phyloP scores from a whole-genome alignment of 92 coral and sea anemone species.

The Chrysogorgia sp. region DNA sequence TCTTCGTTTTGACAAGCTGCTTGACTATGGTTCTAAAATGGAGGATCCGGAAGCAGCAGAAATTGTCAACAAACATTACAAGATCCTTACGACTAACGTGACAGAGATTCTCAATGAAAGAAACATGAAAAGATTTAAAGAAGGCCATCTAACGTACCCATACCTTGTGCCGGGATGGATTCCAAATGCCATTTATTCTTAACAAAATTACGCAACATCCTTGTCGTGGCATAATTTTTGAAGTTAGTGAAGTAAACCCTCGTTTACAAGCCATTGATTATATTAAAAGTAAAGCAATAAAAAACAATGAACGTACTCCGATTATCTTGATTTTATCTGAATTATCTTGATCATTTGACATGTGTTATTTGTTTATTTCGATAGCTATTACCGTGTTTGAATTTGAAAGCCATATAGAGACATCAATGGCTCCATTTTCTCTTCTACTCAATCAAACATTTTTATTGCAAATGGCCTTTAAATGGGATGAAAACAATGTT shows the following conservation, averaged over 20 bases:
- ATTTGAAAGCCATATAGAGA: too few species aligned
- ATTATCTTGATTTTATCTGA: too few species aligned
- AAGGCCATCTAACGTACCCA: slow-evolving; percentile 95
- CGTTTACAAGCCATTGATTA: background rate
- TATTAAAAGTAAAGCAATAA: background rate
- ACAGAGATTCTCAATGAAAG: slow-evolving; percentile 76
- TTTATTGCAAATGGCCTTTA: too few species aligned
- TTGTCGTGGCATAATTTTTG: background rate
- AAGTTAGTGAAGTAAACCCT: too few species aligned
- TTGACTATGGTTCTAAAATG: slow-evolving; percentile 79
- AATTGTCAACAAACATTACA: slow-evolving; percentile 72
- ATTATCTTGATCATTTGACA: too few species aligned
- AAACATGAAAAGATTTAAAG: slow-evolving; percentile 63
- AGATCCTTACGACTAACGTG: slow-evolving; percentile 54
- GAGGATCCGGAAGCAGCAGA: slow-evolving; percentile 59
- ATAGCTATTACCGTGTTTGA: too few species aligned
- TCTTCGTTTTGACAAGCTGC: slow-evolving; percentile 79
- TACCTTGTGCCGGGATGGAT: slow-evolving; percentile 94
- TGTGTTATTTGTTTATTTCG: too few species aligned
- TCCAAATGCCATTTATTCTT: slow-evolving; percentile 50
- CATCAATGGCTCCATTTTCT: too few species aligned
- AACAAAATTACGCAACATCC: background rate
- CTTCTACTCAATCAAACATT: too few species aligned
- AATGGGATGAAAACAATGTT: too few species aligned
- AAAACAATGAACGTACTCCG: too few species aligned